A percentile compares a stretch with the other conserved stretches of the same genome.
Evolutionary conservation across 2,888 invertebrate genomes (phyloP).

Genomic region (Sclerodermus sp.): DNA sequence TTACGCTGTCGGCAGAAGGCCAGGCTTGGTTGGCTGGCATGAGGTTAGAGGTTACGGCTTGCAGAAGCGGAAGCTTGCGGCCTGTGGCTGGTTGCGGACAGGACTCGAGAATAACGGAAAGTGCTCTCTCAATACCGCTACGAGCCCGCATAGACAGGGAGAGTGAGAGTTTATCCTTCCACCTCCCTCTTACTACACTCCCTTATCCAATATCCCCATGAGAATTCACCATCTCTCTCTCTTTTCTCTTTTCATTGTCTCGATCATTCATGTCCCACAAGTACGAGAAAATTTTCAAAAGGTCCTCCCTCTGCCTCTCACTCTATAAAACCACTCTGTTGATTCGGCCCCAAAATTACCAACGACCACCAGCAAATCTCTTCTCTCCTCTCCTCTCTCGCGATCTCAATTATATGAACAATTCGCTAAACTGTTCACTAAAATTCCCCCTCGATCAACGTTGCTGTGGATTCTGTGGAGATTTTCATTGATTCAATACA

Average conservation of each 20-base stretch:
- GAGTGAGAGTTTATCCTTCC: no score
- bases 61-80: constrained; percentile 38
- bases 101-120: constrained; percentile 43
- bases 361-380: not conserved
- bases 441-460: no score
- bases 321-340: not conserved
- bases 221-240: no score
- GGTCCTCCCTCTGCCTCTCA: not conserved
- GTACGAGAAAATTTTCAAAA: no score
- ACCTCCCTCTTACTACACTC: no score
- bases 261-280: no score
- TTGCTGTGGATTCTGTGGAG: constrained; percentile 5
- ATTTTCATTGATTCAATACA: constrained; percentile 26
- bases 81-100: constrained; percentile 43
- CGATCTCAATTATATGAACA: no score
- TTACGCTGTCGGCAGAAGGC: constrained; percentile 37
- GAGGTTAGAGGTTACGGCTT: constrained; percentile 37
- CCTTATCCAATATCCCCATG: no score
- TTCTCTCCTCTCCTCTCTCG: not conserved
- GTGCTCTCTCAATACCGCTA: constrained; percentile 37
- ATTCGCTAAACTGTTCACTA: no score
- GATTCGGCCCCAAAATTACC: not conserved
- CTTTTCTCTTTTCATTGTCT: no score
- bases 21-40: constrained; percentile 24
- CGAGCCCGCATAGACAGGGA: no score